A percentile compares a stretch with the other conserved stretches of the same genome.
Evolutionary conservation across 1,140 invertebrate species (phyloP).

Genomic region (Leptinotarsa lineolata): DNA sequence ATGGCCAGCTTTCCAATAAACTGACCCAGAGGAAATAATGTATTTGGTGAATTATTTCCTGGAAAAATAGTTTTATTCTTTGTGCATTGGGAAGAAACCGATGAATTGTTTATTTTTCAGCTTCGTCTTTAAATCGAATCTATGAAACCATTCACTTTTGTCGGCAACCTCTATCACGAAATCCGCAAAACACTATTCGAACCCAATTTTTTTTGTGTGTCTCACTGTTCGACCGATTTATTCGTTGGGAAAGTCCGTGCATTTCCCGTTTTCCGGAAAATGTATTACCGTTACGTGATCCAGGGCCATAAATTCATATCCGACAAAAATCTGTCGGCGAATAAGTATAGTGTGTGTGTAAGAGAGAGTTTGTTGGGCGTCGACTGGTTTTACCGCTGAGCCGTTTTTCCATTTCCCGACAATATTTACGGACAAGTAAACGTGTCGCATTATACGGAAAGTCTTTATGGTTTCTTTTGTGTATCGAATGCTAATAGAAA

Average conservation of each 20-base stretch:
- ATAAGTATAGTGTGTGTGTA: not conserved
- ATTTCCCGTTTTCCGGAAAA: not conserved
- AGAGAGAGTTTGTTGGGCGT: not conserved
- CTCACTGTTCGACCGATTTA: not conserved
- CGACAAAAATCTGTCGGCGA: not conserved
- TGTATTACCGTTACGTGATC: conserved; percentile 14
- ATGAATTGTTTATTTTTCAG: too few species aligned
- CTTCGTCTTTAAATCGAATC: too few species aligned
- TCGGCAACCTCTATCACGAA: too few species aligned
- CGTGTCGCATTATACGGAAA: not conserved
- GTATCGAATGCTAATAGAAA: conserved; percentile 1
- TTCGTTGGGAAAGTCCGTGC: not conserved
- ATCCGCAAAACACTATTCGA: too few species aligned
- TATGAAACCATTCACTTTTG: too few species aligned
- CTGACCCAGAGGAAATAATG: too few species aligned
- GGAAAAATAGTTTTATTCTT: too few species aligned
- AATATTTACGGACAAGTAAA: conserved; percentile 1
- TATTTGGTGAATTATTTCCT: too few species aligned
- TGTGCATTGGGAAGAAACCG: too few species aligned
- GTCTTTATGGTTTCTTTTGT: not conserved
- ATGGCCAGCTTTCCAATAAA: too few species aligned
- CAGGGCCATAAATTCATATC: conserved; percentile 16
- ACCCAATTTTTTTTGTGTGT: not conserved
- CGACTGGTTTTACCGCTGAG: conserved; percentile 1
- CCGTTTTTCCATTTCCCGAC: not conserved